These are phyloP conservation scores for Anguilla pacifica DNA, from an alignment of 2,797 vertebrate species.

Conservation along the genomic window DNA sequence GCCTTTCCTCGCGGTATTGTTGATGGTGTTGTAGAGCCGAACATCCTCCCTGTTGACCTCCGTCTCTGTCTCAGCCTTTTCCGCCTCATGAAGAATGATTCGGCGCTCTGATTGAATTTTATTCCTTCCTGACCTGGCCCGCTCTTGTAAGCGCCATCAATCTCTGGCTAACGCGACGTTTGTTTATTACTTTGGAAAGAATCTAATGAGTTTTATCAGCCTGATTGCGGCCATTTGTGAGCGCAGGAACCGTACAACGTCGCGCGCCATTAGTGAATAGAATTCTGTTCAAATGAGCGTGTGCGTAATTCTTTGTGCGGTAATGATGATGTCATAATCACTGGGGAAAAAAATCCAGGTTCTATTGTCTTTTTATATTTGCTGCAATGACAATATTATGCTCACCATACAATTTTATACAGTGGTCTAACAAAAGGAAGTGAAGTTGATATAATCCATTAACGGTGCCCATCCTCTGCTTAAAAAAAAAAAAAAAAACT, in stretches of 20 bases:
- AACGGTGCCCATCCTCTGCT: not conserved
- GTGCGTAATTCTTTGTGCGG: not conserved
- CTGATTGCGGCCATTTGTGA: constrained; percentile 53
- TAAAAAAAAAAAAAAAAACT: not conserved
- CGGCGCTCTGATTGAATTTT: constrained; percentile 63
- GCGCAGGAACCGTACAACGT: constrained; percentile 1
- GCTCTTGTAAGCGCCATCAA: constrained; percentile 70
- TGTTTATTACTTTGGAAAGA: constrained; percentile 75
- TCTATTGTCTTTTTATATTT: not conserved
- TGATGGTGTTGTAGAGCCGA: constrained; percentile 50
- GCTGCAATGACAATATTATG: not conserved
- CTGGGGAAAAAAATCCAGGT: not conserved
- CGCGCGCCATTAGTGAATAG: not conserved
- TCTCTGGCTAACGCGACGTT: constrained; percentile 72
- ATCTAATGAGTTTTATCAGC: constrained; percentile 67
- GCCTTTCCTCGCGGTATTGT: constrained; percentile 55
- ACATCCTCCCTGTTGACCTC: constrained; percentile 71
- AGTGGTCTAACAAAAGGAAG: not conserved
- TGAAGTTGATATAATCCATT: not conserved
- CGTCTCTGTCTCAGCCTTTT: constrained; percentile 67
- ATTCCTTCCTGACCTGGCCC: constrained; percentile 71
- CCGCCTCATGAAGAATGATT: constrained; percentile 72
- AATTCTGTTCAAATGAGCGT: not conserved
- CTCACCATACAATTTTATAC: not conserved
- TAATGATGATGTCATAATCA: not conserved